Base-by-base conservation (phyloP, 2,888 invertebrate genomes). In the Eupeodes luniger region DNA sequence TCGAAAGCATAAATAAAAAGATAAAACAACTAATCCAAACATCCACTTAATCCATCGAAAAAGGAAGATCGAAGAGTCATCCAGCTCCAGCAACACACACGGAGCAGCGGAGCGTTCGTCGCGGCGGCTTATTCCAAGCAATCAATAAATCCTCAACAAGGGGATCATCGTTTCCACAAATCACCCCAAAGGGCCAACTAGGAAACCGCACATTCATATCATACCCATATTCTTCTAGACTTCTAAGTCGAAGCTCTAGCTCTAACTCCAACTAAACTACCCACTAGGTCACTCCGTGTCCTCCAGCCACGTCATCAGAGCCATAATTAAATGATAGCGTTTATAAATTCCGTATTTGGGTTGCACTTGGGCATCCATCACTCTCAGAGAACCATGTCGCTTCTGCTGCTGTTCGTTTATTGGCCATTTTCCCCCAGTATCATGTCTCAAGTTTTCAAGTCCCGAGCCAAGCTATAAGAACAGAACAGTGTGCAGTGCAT, bases 281-380 rank as follows among this genome's bases (percentile, higher is more conserved):
- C 75, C 75, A 85, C 81, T 88, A 81, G 88, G 88, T 88, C 88
- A 85, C 16, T 69, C 12, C 57, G 78, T 85, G 81, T 88, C 88
- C 81, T 81, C 64, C 62, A 78, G 88, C 64, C 61, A 88, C 85
- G 75, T 82, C 82, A 85, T 88, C 88, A 75, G 27, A 77, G 75
- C 75, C 69, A 79, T 85, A 84, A 85, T 88, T 85, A 88, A 88
- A 81, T 81, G 85, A 81, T 88, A 81, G 81, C 55, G 78, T 81
- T 88, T 88, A 75, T 88, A 85, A 88, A 88, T 85, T 85, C 85
- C 75, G 75, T 82, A 86, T 79, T 66, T 82, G 86, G 82, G 75
- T 84, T 74, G 81, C 78, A 75, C 78, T 75, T 74, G 69, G n/a
- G 75, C 81, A 88, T 88, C 62, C 74, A 88, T 88, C 85, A 88